Evolutionary conservation across 1,140 invertebrate species (phyloP), one percentile per base, ranked within the genome.

Genomic region (Steinernema feltiae): DNA sequence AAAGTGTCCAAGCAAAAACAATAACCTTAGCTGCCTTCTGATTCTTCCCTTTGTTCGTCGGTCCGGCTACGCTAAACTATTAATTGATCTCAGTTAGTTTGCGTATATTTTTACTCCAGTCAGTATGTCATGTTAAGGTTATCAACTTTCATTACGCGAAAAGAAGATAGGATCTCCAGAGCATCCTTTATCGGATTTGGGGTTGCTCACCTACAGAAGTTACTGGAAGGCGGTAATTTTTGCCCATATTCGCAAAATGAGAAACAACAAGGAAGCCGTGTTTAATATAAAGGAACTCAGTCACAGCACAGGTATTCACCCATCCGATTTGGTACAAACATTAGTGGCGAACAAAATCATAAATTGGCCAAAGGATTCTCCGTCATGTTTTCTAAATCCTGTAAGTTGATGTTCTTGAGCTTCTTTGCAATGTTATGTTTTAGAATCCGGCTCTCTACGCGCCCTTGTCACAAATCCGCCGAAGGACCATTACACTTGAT

Each of bases 1-100:
- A 86, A 99, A 99, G 87, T 95, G 98, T 87, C 98, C 95, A 17
- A 92, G 93, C 0, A 95, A 98, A 89, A 96, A 99, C 88, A 98
- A 98, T 86, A 99, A 99, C 89, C 95, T 89, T 17, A 88, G 88
- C 7, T 89, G 88, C 81, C 87, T 89, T 53, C 80, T 89, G 48
- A 89, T 87, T 1, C 77, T 89, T 72, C 88, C 88, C 30, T 86
- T 86, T 72, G 86, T 83, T 76, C 88, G 88, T 85, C 82, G 87
- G 71, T 86, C 87, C 74, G 88, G 88, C 0, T 89, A 87, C 83
- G 88, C 88, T 3, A 87, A 88, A 81, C 86, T 89, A 85, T 80
- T 89, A 41, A 89, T 89, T 76, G 88, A 89, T 77, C 87, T 89
- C 76, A 89, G 88, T 89, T 78, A 87, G 87, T 86, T 30, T n/a